phyloP scores from a whole-genome alignment of 2,888 invertebrate genomes.

The Sceliomorpha sp. region DNA sequence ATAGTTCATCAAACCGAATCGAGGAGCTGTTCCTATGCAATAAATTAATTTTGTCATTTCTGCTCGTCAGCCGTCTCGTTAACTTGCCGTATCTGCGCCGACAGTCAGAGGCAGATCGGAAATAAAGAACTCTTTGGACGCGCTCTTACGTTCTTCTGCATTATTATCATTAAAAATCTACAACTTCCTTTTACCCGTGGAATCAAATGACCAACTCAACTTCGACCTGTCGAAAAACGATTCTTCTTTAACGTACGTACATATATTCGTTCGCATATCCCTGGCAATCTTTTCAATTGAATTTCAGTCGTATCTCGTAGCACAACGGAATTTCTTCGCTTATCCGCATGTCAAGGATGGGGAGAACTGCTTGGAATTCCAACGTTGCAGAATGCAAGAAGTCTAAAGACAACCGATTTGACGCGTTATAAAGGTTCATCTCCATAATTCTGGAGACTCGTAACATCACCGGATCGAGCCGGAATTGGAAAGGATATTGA shows the following conservation, averaged over 20 bases:
- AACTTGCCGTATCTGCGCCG: constrained; percentile 19
- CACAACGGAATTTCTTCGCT: constrained; percentile 19
- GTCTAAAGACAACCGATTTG: constrained; percentile 30
- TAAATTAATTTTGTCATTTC: constrained; percentile 69
- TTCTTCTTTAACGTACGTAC: background rate
- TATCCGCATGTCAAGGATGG: constrained; percentile 16
- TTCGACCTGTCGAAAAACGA: background rate
- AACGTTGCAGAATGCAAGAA: constrained; percentile 28
- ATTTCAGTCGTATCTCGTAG: constrained; percentile 8
- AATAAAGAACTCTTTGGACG: constrained; percentile 8
- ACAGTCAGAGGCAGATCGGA: background rate
- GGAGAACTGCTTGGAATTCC: constrained; percentile 31
- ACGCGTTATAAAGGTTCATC: constrained; percentile 32
- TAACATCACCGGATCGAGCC: constrained; percentile 25
- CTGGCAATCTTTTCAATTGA: constrained; percentile 18
- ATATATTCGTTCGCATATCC: constrained; percentile 4
- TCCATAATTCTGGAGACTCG: constrained; percentile 35
- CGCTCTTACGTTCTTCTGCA: too few relatives aligned
- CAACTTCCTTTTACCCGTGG: too few relatives aligned
- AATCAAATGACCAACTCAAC: too few relatives aligned
- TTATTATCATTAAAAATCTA: too few relatives aligned
- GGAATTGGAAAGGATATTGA: constrained; percentile 45
- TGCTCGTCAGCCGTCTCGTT: constrained; percentile 33
- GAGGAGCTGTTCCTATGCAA: constrained; percentile 69
- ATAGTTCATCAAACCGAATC: constrained; percentile 76